Evolutionary conservation across 2,113 vertebrate genomes (phyloP).

Genomic region (Bombycilla garrulus): DNA sequence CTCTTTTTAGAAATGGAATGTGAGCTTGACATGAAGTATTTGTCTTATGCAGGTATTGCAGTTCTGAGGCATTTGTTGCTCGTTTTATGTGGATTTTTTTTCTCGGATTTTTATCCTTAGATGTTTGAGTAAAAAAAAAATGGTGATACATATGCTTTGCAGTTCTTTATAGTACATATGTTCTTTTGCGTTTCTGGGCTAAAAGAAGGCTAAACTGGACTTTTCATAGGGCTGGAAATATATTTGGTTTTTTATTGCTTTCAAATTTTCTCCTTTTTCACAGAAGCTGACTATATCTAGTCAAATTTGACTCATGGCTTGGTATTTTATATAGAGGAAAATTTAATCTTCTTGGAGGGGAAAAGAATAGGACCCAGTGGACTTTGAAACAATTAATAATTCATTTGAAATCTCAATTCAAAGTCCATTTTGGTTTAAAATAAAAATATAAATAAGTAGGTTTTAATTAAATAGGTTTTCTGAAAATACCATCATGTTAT

Average conservation of each 20-base stretch:
- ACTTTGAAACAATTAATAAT: neutral
- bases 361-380: neutral
- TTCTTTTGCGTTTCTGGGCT: neutral
- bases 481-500: neutral
- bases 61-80: neutral
- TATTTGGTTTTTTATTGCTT: neutral
- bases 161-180: neutral
- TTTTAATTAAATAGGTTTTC: neutral
- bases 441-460: neutral
- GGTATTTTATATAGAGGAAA: neutral
- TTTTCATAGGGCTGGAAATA: neutral
- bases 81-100: neutral
- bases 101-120: neutral
- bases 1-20: neutral
- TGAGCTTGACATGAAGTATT: neutral
- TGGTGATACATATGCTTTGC: neutral
- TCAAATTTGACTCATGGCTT: neutral
- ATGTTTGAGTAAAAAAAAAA: neutral
- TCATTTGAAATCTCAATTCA: neutral
- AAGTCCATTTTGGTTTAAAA: neutral
- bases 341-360: neutral
- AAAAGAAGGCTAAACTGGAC: neutral
- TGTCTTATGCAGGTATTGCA: neutral
- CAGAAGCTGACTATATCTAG: neutral
- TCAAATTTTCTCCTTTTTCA: neutral